Evolutionary conservation across 2,797 vertebrate genomes (phyloP).

Genomic region (Notamacropus eugenii): DNA sequence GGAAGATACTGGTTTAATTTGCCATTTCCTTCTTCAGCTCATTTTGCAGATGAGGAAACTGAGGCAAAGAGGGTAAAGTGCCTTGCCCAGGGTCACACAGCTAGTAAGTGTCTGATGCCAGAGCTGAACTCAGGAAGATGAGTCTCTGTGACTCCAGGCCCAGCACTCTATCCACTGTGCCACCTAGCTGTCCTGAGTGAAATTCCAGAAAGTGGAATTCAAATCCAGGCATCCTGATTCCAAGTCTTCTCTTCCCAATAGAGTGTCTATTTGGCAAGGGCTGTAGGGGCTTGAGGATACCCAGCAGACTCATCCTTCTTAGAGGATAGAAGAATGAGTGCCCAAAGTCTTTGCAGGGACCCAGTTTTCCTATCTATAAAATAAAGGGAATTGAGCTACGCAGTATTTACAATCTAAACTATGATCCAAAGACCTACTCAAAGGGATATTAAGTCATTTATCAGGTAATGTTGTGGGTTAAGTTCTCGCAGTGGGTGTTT

Average conservation of each 20-base stretch:
- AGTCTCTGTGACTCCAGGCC: not conserved
- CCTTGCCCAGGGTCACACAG: not conserved
- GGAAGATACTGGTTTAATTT: not conserved
- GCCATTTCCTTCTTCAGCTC: not conserved
- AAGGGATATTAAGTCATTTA: not conserved
- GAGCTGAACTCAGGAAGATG: not conserved
- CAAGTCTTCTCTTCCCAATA: not conserved
- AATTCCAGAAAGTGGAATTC: not conserved
- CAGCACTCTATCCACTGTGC: not conserved
- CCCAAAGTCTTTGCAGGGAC: not conserved
- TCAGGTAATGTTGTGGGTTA: not conserved
- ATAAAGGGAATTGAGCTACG: not conserved
- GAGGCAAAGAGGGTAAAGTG: not conserved
- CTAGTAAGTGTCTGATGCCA: not conserved
- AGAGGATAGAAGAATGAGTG: not conserved
- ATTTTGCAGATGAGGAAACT: not conserved
- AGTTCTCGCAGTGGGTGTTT: not conserved
- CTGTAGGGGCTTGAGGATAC: not conserved
- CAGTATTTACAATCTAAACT: not conserved
- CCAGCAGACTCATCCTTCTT: not conserved
- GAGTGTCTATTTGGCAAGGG: not conserved
- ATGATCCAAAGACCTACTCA: not conserved
- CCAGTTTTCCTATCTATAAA: not conserved
- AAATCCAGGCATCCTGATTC: not conserved
- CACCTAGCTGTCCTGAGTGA: not conserved